Evolutionary conservation across 2,797 vertebrate species (phyloP).

Genomic region (Tragopan temminckii): DNA sequence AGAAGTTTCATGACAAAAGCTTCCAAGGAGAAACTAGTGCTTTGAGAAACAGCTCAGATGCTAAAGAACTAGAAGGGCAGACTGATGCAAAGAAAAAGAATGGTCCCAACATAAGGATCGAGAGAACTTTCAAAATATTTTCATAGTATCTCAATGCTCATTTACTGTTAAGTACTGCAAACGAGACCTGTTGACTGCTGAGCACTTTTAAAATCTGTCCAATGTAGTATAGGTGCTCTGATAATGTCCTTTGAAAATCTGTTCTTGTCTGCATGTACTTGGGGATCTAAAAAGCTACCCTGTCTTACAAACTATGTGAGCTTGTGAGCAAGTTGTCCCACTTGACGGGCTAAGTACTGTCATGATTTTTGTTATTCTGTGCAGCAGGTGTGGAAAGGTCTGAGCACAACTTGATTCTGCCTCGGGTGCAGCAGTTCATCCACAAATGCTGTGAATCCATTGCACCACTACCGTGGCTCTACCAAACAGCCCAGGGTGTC

Average conservation of each 20-base stretch:
- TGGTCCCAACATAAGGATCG: neutral
- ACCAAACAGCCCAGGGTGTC: neutral
- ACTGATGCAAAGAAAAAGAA: neutral
- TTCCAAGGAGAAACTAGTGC: neutral
- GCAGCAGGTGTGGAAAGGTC: neutral
- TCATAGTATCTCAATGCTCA: neutral
- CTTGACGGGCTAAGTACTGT: neutral
- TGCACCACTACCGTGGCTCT: neutral
- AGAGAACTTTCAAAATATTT: slow-evolving; percentile 24
- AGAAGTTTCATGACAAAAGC: slow-evolving; percentile 16
- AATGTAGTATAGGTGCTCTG: neutral
- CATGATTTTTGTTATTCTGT: neutral
- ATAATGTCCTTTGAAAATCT: neutral
- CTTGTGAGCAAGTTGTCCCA: neutral
- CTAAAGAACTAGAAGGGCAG: neutral
- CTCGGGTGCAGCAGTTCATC: neutral
- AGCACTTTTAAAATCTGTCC: neutral
- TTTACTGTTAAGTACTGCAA: neutral
- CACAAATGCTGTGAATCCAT: neutral
- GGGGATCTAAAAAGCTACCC: rapidly evolving
- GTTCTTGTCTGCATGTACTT: neutral
- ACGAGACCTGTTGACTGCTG: neutral
- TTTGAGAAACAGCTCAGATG: neutral
- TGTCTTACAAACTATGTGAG: neutral
- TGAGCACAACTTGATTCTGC: neutral